Conservation (phyloP, 35 echinoderm and acorn worm species). For the Amphiura filiformis region DNA sequence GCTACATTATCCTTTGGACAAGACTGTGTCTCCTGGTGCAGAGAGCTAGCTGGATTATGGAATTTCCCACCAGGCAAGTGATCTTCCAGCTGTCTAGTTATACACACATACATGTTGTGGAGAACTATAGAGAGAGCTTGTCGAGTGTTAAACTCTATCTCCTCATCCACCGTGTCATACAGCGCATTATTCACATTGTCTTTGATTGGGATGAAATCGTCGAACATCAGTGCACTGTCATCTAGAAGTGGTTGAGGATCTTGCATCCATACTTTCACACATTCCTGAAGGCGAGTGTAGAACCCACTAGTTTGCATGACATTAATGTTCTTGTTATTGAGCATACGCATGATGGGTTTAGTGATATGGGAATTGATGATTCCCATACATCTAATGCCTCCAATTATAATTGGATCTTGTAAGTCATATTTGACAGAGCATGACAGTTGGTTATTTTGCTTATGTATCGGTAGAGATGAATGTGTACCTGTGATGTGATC, state of each 20-base stretch:
- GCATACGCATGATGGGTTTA: slow-evolving; percentile 56
- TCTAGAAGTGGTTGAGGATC: slow-evolving; percentile 39
- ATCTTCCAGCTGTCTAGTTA: slow-evolving; percentile 37
- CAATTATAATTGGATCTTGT: slow-evolving; percentile 50
- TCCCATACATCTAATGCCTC: slow-evolving; percentile 58
- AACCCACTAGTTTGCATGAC: slow-evolving; percentile 50
- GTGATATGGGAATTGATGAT: slow-evolving; percentile 56
- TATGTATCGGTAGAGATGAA: slow-evolving; percentile 8
- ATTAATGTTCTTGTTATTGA: slow-evolving; percentile 25
- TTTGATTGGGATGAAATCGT: slow-evolving; percentile 41
- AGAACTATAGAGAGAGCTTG: slow-evolving; percentile 56
- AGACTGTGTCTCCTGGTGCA: not conserved
- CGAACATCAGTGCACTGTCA: slow-evolving; percentile 48
- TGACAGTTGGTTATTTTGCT: slow-evolving; percentile 41
- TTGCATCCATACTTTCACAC: slow-evolving; percentile 22
- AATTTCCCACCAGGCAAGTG: slow-evolving; percentile 51
- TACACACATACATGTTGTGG: slow-evolving; percentile 68
- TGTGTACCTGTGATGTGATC: slow-evolving; percentile 1
- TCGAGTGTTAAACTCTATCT: slow-evolving; percentile 41
- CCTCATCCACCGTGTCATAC: slow-evolving; percentile 42
- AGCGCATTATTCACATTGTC: slow-evolving; percentile 39
- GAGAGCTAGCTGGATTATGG: not conserved
- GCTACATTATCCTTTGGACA: slow-evolving; percentile 26
- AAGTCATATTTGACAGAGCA: slow-evolving; percentile 40
- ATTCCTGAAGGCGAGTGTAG: slow-evolving; percentile 45